These are phyloP conservation scores for Neuroterus valhalla DNA, from an alignment of 1,140 invertebrate genomes.

Conservation along the genomic window DNA sequence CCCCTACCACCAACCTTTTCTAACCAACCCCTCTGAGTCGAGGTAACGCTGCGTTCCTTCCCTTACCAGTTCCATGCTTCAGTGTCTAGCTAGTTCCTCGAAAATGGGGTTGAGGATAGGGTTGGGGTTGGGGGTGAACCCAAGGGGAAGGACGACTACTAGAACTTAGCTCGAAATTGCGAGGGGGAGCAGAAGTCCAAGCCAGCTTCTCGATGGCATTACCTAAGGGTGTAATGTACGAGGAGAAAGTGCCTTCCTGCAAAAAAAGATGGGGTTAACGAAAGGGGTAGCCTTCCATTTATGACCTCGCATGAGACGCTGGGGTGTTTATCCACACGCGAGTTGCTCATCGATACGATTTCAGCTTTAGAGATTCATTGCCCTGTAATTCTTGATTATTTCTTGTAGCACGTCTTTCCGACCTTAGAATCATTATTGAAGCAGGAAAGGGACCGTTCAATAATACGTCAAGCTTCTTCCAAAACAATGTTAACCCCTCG, in stretches of 20 bases:
- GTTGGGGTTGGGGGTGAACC: slow-evolving; percentile 31
- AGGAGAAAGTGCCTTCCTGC: slow-evolving; percentile 44
- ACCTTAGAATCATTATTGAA: too few species aligned
- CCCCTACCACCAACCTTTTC: slow-evolving; percentile 49
- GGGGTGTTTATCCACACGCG: too few species aligned
- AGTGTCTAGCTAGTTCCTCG: slow-evolving; percentile 35
- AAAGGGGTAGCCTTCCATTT: slow-evolving; percentile 41
- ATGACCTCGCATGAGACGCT: too few species aligned
- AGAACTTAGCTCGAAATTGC: slow-evolving; percentile 48
- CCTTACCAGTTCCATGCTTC: too few species aligned
- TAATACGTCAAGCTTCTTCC: too few species aligned
- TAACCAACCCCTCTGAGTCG: slow-evolving; percentile 46
- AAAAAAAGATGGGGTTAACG: slow-evolving; percentile 41
- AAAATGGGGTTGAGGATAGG: slow-evolving; percentile 31
- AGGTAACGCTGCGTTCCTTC: slow-evolving; percentile 53
- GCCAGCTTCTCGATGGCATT: slow-evolving; percentile 42
- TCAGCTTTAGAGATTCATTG: too few species aligned
- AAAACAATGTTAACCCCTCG: too few species aligned
- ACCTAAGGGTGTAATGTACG: slow-evolving; percentile 43
- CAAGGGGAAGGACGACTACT: slow-evolving; percentile 23
- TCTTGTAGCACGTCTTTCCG: too few species aligned
- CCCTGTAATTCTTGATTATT: too few species aligned
- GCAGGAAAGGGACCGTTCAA: too few species aligned
- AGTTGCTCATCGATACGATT: too few species aligned
- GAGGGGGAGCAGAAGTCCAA: slow-evolving; percentile 52